Conservation (phyloP, 2,113 vertebrate species). For the Pterocles burchelli region DNA sequence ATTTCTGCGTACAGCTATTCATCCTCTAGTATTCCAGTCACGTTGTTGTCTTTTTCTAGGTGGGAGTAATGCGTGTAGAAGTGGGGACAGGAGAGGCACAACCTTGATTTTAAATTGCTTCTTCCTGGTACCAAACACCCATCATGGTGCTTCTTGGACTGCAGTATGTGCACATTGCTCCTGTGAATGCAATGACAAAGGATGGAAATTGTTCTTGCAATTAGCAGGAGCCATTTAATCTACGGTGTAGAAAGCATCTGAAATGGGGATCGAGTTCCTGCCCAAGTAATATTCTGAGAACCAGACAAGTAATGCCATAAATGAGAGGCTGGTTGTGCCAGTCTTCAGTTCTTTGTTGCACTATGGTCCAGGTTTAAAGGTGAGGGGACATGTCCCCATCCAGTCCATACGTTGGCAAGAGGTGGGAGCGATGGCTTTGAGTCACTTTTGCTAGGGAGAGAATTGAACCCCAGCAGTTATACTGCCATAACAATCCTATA, state of each 20-base stretch:
- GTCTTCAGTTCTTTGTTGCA: neutral
- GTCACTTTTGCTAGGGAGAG: neutral
- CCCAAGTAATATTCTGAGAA: neutral
- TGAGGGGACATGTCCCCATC: neutral
- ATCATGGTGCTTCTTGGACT: neutral
- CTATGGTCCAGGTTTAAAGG: neutral
- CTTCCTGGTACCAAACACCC: neutral
- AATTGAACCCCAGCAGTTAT: accelerated
- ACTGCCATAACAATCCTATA: neutral
- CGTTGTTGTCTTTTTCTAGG: neutral
- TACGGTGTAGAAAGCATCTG: neutral
- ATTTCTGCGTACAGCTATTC: neutral
- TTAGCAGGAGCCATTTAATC: neutral
- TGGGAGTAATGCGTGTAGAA: neutral
- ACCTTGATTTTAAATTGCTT: neutral
- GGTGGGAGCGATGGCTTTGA: neutral
- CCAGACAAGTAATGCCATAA: neutral
- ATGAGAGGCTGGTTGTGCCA: neutral
- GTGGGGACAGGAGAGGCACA: neutral
- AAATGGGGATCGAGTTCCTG: neutral
- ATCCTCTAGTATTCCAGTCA: neutral
- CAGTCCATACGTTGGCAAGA: accelerated
- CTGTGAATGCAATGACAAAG: neutral
- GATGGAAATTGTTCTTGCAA: neutral
- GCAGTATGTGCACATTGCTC: neutral